phyloP scores from a whole-genome alignment of 1,140 invertebrate genomes.

The Parapsyche elsis region DNA sequence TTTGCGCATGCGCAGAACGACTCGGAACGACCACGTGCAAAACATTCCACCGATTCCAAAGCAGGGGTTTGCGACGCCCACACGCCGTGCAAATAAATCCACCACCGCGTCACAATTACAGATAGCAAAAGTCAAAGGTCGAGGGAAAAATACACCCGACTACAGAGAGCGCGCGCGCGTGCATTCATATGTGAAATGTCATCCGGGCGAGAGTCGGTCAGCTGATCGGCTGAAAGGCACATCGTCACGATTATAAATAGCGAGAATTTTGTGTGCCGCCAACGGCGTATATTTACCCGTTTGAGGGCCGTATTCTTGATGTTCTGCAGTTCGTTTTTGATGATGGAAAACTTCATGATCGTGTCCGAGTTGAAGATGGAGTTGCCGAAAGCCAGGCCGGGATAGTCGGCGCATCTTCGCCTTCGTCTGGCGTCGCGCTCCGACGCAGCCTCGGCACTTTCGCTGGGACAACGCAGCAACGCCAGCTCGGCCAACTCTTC shows the following conservation, averaged over 20 bases:
- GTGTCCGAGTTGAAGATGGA: conserved; percentile 96
- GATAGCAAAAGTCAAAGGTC: too few relatives aligned
- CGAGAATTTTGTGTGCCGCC: not conserved
- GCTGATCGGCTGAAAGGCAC: conserved; percentile 26
- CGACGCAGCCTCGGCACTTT: conserved; percentile 86
- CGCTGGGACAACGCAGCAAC: conserved; percentile 86
- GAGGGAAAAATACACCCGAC: not conserved
- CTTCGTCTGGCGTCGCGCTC: conserved; percentile 82
- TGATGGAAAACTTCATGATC: conserved; percentile 97
- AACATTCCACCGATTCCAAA: not conserved
- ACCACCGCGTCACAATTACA: too few relatives aligned
- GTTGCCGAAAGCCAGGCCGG: conserved; percentile 88
- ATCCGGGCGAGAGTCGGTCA: not conserved
- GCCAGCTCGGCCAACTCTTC: conserved; percentile 82
- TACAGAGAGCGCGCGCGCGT: not conserved
- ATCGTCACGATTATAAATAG: conserved; percentile 22
- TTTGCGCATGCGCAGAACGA: conserved; percentile 22
- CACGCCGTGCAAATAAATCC: not conserved
- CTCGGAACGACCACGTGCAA: conserved; percentile 2
- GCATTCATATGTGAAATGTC: too few relatives aligned
- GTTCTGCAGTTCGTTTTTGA: conserved; percentile 96
- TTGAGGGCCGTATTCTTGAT: conserved; percentile 96
- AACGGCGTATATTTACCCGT: conserved; percentile 81
- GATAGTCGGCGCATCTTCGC: conserved; percentile 88
- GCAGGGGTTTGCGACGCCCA: not conserved